Evolutionary conservation across 2,888 invertebrate species (phyloP).

Genomic region (Syrista parreyssii): DNA sequence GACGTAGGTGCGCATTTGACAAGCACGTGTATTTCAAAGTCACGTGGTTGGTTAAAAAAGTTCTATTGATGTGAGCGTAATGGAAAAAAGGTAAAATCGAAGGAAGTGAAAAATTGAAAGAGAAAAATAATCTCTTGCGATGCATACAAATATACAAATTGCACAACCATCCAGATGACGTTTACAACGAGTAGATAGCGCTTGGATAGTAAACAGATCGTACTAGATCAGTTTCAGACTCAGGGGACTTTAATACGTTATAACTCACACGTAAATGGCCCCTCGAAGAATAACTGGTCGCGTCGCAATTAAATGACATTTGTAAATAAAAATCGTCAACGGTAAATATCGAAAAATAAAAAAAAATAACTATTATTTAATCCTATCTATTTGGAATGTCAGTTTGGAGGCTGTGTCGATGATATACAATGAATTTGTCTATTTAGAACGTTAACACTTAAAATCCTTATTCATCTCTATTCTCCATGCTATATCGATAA

Average conservation of each 20-base stretch:
- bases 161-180: background rate
- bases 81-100: background rate
- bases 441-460: background rate
- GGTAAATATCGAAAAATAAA: no score
- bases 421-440: no score
- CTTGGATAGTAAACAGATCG: background rate
- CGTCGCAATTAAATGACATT: no score
- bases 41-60: background rate
- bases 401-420: no score
- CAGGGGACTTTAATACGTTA: background rate
- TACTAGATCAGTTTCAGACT: background rate
- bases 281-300: background rate
- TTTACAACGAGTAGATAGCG: background rate
- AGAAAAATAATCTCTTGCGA: background rate
- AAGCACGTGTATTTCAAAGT: background rate
- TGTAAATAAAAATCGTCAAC: no score
- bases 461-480: background rate
- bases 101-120: background rate
- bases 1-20: background rate
- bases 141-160: background rate
- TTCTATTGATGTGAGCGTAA: no score
- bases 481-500: background rate
- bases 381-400: no score
- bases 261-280: background rate
- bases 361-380: no score